Base-by-base conservation (phyloP, 2,888 invertebrate species). In the Exocentrus adspersus region DNA sequence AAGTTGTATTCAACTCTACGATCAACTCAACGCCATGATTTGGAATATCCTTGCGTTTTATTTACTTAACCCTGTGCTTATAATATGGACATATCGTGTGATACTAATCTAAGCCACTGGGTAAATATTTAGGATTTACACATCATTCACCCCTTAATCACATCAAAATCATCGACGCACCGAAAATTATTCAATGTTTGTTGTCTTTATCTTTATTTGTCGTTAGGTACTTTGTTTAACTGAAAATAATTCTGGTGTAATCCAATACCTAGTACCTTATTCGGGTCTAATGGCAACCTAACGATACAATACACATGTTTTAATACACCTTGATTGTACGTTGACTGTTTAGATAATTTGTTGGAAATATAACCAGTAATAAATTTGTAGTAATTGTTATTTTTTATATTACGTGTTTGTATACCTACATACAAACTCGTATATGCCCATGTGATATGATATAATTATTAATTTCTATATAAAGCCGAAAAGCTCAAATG, bases 141-240 rank as follows among this genome's bases (percentile, higher is more conserved):
- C 37, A 12, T 37, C 37, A 37, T 37, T 37, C 37, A 37, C n/a
- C 37, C 37, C 37, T 37, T n/a, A 37, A 37, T 37, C 37, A 24
- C 24, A 24, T 24, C 24, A n/a, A n/a, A 37, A 37, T 37, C 12
- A 37, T 37, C 37, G 37, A 12, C 14, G 7, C 7, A 37, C 37
- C n/a, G 37, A 37, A 37, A 9, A 37, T 37, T 37, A 37, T 37
- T 12, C 12, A 37, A 37, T 37, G 12, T 37, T 37, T 37, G 14
- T 37, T 12, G 37, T 37, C 14, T 2, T 37, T 37, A 37, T 37
- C 37, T 37, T 4, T n/a, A n/a, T n/a, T n/a, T n/a, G 37, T 37
- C 5, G 6, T n/a, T n/a, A n/a, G n/a, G n/a, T n/a, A n/a, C 14
- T 37, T 37, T 37, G 14, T 37, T 37, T 37, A 37, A 37, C 37